phyloP scores from a whole-genome alignment of 2,888 invertebrate species.

The Dendrolimus houi region DNA sequence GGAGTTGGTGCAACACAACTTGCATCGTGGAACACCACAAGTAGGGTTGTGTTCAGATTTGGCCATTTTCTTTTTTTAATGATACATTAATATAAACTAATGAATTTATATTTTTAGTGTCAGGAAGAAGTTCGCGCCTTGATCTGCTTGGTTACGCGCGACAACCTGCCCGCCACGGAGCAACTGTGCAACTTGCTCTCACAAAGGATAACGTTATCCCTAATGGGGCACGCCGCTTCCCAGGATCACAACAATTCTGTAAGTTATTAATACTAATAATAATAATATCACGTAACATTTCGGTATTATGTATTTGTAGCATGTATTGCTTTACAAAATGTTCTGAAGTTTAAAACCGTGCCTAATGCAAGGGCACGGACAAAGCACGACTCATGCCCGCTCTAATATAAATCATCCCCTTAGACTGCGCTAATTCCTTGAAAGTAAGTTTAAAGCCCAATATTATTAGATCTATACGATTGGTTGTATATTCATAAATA shows the following conservation, averaged over 20 bases:
- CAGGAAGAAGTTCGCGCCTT: slow-evolving; percentile 93
- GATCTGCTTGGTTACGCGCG: slow-evolving; percentile 91
- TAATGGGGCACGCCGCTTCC: slow-evolving; percentile 84
- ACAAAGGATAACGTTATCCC: slow-evolving; percentile 88
- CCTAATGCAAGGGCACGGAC: too few species aligned
- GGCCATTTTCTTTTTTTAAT: too few species aligned
- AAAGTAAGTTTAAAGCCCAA: too few species aligned
- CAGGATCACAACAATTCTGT: slow-evolving; percentile 72
- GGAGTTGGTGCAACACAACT: slow-evolving; percentile 92
- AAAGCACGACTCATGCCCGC: too few species aligned
- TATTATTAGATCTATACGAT: too few species aligned
- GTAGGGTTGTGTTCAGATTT: slow-evolving; percentile 26
- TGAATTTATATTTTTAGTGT: slow-evolving; percentile 58
- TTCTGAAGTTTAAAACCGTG: too few species aligned
- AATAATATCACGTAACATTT: too few species aligned
- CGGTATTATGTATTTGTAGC: too few species aligned
- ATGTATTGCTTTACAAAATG: too few species aligned
- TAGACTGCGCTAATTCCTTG: too few species aligned
- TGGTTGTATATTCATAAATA: too few species aligned
- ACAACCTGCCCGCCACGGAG: slow-evolving; percentile 88
- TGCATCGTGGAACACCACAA: slow-evolving; percentile 89
- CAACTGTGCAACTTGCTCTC: slow-evolving; percentile 89
- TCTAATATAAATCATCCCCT: too few species aligned
- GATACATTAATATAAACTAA: not conserved
- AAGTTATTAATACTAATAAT: slow-evolving; percentile 13